Percentiles rank a stretch among this genome's conserved stretches.
These are phyloP conservation scores for Mesorhabditis sp. DNA, from an alignment of 2,888 invertebrate species.

Conservation along the genomic window DNA sequence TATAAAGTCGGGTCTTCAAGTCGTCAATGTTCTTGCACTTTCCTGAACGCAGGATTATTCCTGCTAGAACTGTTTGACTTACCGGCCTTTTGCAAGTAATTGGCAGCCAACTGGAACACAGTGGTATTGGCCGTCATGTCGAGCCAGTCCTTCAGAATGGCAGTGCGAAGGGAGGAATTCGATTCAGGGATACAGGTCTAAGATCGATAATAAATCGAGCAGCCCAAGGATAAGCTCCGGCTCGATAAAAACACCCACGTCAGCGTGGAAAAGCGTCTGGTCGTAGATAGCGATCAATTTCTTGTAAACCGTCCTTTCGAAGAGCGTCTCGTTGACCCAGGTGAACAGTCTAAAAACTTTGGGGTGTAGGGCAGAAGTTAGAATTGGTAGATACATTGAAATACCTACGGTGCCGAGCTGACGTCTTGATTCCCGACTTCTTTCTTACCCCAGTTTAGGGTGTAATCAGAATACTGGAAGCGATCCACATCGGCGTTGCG, in stretches of 20 bases:
- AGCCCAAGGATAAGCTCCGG: no score
- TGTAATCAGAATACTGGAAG: conserved; percentile 31
- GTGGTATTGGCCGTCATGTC: conserved; percentile 42
- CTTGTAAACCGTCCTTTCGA: conserved; percentile 45
- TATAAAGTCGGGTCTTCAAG: conserved; percentile 43
- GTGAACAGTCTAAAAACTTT: conserved; percentile 36
- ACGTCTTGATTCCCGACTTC: conserved; percentile 30
- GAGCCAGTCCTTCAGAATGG: conserved; percentile 36
- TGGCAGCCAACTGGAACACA: conserved; percentile 45
- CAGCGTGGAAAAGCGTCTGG: conserved; percentile 40
- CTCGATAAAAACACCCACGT: conserved; percentile 18
- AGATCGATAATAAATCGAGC: not conserved
- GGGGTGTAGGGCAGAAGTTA: no score
- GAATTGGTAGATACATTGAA: not conserved
- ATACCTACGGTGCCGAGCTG: conserved; percentile 22
- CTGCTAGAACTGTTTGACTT: not conserved
- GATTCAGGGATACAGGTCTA: conserved; percentile 48
- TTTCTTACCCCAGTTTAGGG: conserved; percentile 47
- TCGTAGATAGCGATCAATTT: conserved; percentile 45
- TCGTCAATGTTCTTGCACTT: conserved; percentile 19
- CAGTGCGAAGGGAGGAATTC: conserved; percentile 37
- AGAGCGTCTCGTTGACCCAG: conserved; percentile 45
- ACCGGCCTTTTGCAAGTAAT: conserved; percentile 40
- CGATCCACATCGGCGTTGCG: conserved; percentile 45
- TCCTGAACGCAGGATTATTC: not conserved